These are phyloP conservation scores for Eurytoma adleriae DNA, from an alignment of 2,888 invertebrate genomes.

Conservation along the genomic window DNA sequence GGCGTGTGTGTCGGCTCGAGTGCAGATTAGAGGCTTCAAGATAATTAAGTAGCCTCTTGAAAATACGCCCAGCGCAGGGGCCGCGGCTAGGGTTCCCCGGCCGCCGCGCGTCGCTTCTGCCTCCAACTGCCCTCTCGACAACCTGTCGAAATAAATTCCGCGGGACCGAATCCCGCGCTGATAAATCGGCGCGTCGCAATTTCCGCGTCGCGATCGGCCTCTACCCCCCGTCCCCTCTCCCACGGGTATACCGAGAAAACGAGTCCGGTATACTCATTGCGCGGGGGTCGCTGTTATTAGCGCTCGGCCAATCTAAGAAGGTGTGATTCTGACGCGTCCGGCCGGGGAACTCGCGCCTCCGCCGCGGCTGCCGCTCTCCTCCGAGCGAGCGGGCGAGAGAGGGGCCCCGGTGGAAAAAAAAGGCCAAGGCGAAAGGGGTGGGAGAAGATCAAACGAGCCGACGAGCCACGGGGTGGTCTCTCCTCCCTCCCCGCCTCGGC, in stretches of 20 bases:
- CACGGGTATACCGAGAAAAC: slow-evolving; percentile 61
- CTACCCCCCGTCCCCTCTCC: slow-evolving; percentile 57
- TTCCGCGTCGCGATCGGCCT: slow-evolving; percentile 35
- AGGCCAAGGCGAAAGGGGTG: slow-evolving; percentile 61
- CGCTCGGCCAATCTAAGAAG: slow-evolving; percentile 71
- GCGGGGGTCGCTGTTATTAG: slow-evolving; percentile 67
- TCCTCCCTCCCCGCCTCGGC: slow-evolving; percentile 67
- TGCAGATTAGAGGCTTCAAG: slow-evolving; percentile 73
- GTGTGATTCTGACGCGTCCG: slow-evolving; percentile 74
- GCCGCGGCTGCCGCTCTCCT: slow-evolving; percentile 5
- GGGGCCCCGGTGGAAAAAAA: slow-evolving; percentile 56
- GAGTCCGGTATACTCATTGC: slow-evolving; percentile 52
- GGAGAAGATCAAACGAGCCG: slow-evolving; percentile 75
- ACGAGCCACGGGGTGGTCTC: slow-evolving; percentile 76
- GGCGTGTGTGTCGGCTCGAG: slow-evolving; percentile 66
- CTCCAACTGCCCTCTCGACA: slow-evolving; percentile 25
- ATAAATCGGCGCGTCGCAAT: slow-evolving; percentile 44
- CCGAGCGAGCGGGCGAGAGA: slow-evolving; percentile 23
- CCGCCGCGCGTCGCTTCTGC: slow-evolving; percentile 9
- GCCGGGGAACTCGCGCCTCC: slow-evolving; percentile 4
- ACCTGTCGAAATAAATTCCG: slow-evolving; percentile 49
- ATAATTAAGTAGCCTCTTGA: slow-evolving; percentile 76
- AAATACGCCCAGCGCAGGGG: slow-evolving; percentile 68
- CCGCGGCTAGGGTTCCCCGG: background rate
- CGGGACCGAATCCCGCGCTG: background rate